Evolutionary conservation across 2,888 invertebrate species (phyloP).

Genomic region (Cephus nigrinus): DNA sequence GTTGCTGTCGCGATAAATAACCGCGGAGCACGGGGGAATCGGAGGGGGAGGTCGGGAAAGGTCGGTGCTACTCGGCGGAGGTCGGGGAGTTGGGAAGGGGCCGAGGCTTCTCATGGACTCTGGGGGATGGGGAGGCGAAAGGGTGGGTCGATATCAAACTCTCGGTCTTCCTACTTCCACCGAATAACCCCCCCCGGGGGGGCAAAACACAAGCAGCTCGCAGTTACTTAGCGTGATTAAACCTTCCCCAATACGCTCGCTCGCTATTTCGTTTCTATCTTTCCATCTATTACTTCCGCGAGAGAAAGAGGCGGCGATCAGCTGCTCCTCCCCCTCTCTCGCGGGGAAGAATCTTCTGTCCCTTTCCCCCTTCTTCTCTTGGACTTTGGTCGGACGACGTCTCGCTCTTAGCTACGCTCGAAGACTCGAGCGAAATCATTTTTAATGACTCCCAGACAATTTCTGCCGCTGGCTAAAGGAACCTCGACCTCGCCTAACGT

Average conservation of each 20-base stretch:
- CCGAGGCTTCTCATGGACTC: background rate
- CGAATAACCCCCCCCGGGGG: too few species aligned
- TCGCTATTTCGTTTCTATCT: too few species aligned
- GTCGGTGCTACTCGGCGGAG: background rate
- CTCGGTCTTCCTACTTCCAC: background rate
- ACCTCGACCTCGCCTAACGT: background rate
- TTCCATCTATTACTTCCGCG: too few species aligned
- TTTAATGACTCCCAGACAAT: background rate
- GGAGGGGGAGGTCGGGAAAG: background rate
- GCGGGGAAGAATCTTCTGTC: background rate
- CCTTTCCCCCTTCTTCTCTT: background rate
- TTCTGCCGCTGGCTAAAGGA: background rate
- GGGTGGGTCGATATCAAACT: constrained; percentile 21
- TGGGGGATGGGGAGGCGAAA: background rate
- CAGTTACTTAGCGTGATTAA: constrained; percentile 55
- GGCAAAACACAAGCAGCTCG: constrained; percentile 28
- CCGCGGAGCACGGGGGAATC: constrained; percentile 21
- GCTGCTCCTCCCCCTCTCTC: constrained; percentile 3
- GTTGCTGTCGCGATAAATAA: constrained; percentile 38
- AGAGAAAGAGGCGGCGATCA: background rate
- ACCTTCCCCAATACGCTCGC: constrained; percentile 26
- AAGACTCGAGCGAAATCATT: background rate
- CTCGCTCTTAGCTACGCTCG: constrained; percentile 15
- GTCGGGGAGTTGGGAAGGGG: background rate
- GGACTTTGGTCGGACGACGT: constrained; percentile 18